Evolutionary conservation across 2,888 invertebrate genomes (phyloP), one percentile per base, ranked within the genome.

Genomic region (Onchidella celtica): DNA sequence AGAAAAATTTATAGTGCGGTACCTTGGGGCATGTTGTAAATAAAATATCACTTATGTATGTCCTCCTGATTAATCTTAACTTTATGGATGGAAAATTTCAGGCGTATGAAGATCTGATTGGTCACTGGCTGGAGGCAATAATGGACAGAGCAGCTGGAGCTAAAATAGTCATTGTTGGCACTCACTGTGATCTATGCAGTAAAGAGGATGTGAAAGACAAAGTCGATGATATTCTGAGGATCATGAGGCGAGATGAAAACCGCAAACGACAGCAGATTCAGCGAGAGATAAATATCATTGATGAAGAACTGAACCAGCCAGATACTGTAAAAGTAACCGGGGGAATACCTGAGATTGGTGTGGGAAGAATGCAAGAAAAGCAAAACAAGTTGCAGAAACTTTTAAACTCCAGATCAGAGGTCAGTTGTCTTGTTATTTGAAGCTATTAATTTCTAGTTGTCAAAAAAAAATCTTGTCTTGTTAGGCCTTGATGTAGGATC

Each of bases 41-140:
- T n/a, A n/a, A n/a, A n/a, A n/a, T n/a, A n/a, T n/a, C n/a, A n/a
- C n/a, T n/a, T n/a, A n/a, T n/a, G n/a, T n/a, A n/a, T n/a, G n/a
- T n/a, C n/a, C n/a, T n/a, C n/a, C n/a, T n/a, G n/a, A n/a, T n/a
- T n/a, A n/a, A n/a, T n/a, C n/a, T n/a, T n/a, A n/a, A n/a, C n/a
- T n/a, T n/a, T n/a, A n/a, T n/a, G n/a, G n/a, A n/a, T n/a, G n/a
- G n/a, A n/a, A n/a, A n/a, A n/a, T n/a, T 79, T 61, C 72, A 79
- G 79, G 34, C n/a, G 29, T 81, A 81, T 32, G 88, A 89, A 61
- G 76, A 78, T 21, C 70, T 88, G 69, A 85, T 91, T 34, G 90
- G 91, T 0, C 87, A 90, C 75, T 91, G 91, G 91, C 82, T 91
- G 17, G 91, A 91, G 68, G 89, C 90, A 1, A 89, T 91, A 27